A percentile compares a stretch with the other conserved stretches of the same genome.
Evolutionary conservation across 2,113 vertebrate species (phyloP).

Genomic region (Crypturellus undulatus): DNA sequence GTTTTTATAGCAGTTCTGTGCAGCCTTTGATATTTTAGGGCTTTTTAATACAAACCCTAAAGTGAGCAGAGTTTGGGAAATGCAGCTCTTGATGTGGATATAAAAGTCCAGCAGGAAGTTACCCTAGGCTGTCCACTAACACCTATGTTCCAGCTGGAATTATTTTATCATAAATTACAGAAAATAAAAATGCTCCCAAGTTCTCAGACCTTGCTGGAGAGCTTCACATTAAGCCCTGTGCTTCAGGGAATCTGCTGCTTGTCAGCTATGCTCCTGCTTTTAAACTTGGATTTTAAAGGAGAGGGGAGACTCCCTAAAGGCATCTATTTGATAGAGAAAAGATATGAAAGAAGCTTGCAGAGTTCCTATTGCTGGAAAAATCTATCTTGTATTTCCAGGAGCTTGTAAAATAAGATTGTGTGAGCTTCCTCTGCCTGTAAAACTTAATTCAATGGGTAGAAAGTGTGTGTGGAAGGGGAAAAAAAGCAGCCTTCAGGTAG

Average conservation of each 20-base stretch:
- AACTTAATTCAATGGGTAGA: not conserved
- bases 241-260: constrained; percentile 30
- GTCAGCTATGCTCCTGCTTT: constrained; percentile 19
- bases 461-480: not conserved
- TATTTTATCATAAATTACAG: constrained; percentile 46
- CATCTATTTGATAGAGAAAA: not conserved
- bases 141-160: not conserved
- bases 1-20: not conserved
- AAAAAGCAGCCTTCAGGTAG: not conserved
- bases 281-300: not conserved
- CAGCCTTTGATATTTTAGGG: not conserved
- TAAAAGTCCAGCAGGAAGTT: not conserved
- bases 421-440: not conserved
- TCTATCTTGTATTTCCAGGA: constrained; percentile 6
- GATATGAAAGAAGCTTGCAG: not conserved
- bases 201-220: constrained; percentile 24
- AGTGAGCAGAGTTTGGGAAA: not conserved
- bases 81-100: not conserved
- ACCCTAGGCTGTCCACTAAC: not conserved
- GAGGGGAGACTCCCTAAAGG: not conserved
- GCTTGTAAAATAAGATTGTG: constrained; percentile 13
- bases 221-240: constrained; percentile 2
- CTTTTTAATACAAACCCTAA: not conserved
- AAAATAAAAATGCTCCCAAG: not conserved
- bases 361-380: constrained; percentile 18